Evolutionary conservation across 2,113 vertebrate genomes (phyloP).

Genomic region (Sander lucioperca): DNA sequence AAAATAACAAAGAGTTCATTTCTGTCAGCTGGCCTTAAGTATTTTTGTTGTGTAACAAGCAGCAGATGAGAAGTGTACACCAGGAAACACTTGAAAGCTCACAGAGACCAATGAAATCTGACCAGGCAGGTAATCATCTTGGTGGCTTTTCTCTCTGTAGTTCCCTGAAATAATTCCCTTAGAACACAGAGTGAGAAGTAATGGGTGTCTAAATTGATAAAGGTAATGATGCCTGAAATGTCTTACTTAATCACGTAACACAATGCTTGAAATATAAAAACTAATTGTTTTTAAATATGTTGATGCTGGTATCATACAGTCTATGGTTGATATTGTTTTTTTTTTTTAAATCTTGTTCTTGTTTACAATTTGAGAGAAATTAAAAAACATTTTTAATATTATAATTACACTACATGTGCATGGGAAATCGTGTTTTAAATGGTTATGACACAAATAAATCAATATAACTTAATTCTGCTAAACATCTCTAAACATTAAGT

Average conservation of each 20-base stretch:
- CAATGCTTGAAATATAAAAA: background rate
- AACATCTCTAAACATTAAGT: background rate
- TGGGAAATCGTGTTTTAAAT: background rate
- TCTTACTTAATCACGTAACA: background rate
- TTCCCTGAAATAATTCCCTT: conserved; percentile 60
- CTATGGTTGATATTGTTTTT: background rate
- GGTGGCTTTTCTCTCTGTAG: conserved; percentile 45
- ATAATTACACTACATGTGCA: background rate
- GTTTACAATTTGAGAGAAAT: background rate
- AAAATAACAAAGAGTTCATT: conserved; percentile 89
- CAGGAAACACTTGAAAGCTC: conserved; percentile 62
- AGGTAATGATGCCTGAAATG: background rate
- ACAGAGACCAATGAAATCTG: conserved; percentile 57
- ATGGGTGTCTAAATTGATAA: conserved; percentile 48
- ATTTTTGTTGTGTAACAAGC: conserved; percentile 72
- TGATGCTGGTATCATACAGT: background rate
- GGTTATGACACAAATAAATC: background rate
- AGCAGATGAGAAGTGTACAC: conserved; percentile 59
- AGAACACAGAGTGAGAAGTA: conserved; percentile 82
- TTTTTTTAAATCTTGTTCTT: background rate
- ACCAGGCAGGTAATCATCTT: conserved; percentile 62
- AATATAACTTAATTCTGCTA: background rate
- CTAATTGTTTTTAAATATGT: background rate
- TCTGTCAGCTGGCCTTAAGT: conserved; percentile 81
- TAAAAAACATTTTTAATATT: background rate